Conservation (phyloP, 2,113 vertebrate genomes). For the Lophura nycthemera region DNA sequence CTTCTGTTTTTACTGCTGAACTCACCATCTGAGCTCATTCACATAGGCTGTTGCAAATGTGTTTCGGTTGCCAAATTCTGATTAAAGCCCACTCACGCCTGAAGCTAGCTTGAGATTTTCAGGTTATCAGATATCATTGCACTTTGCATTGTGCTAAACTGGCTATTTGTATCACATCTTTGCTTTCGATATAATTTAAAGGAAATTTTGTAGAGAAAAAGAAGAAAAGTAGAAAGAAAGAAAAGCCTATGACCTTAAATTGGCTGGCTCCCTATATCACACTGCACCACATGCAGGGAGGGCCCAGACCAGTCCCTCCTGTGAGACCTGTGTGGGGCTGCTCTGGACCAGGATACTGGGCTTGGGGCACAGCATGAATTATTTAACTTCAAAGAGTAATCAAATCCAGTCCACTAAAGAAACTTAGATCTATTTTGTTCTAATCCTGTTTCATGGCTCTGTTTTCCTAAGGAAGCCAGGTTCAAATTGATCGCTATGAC, state of each 20-base stretch:
- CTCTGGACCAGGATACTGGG: not conserved
- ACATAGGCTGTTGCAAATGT: conserved; percentile 23
- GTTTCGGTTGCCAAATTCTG: conserved; percentile 32
- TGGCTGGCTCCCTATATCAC: not conserved
- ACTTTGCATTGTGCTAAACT: not conserved
- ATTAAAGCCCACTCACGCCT: conserved; percentile 40
- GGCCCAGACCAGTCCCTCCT: not conserved
- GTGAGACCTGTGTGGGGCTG: not conserved
- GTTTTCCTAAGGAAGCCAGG: not conserved
- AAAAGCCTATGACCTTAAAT: not conserved
- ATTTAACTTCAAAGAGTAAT: not conserved
- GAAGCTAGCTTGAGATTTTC: conserved; percentile 29
- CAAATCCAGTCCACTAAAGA: not conserved
- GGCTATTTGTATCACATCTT: not conserved
- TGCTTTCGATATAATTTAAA: not conserved
- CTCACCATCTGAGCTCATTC: not conserved
- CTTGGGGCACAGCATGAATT: not conserved
- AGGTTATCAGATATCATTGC: conserved; percentile 27
- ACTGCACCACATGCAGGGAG: not conserved
- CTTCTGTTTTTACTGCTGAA: conserved; percentile 42
- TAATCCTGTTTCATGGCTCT: not conserved
- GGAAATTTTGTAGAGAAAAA: not conserved
- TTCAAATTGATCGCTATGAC: not conserved
- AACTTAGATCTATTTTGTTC: not conserved
- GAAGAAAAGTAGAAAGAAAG: not conserved